Conservation (phyloP, 1,140 invertebrate species). For the Sitobion miscanthi region DNA sequence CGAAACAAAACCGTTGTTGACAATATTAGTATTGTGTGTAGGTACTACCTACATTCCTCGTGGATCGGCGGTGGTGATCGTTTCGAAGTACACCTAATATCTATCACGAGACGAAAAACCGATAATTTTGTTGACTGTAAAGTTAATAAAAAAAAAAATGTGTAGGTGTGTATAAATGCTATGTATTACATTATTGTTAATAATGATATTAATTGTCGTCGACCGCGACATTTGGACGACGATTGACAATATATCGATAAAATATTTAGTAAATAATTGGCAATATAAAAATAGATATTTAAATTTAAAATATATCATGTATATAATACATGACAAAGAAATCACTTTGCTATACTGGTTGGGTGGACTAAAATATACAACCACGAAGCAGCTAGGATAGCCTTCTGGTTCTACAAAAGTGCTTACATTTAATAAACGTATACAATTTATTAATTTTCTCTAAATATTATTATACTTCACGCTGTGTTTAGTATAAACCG, state of each 20-base stretch:
- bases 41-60: not conserved
- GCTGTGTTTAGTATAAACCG: not conserved
- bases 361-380: not conserved
- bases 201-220: not conserved
- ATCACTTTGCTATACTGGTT: not conserved
- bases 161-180: no score
- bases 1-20: not conserved
- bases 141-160: not conserved
- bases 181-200: not conserved
- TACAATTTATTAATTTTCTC: not conserved
- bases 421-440: not conserved
- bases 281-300: not conserved
- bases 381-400: not conserved
- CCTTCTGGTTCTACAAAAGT: not conserved
- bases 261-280: not conserved
- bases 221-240: not conserved
- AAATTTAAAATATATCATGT: not conserved
- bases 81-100: not conserved
- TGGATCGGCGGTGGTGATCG: not conserved
- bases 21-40: conserved; percentile 6
- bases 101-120: not conserved
- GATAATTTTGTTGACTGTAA: not conserved
- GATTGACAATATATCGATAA: not conserved
- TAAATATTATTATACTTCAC: not conserved
- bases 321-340: not conserved